Evolutionary conservation across 2,113 vertebrate species (phyloP).

Genomic region (Sarotherodon lohbergeri): DNA sequence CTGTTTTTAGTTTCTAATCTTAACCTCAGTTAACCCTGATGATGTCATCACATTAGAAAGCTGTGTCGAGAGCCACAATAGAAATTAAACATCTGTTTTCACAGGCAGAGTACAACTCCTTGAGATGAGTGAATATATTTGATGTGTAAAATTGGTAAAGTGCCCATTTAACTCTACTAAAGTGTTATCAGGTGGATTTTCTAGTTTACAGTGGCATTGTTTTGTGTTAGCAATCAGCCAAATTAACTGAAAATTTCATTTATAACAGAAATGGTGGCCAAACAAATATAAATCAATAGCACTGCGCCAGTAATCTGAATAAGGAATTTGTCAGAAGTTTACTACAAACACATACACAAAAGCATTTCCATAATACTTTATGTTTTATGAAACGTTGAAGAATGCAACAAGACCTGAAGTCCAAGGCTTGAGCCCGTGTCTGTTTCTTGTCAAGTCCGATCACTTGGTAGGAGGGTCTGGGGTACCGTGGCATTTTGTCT

Average conservation of each 20-base stretch:
- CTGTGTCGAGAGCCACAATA: background rate
- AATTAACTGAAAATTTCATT: background rate
- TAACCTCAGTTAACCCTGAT: background rate
- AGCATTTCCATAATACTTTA: conserved; percentile 25
- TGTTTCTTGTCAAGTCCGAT: conserved; percentile 69
- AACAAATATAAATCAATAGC: background rate
- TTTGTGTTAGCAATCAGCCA: background rate
- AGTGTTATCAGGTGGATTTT: conserved; percentile 14
- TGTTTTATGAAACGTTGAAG: conserved; percentile 25
- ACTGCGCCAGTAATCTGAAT: background rate
- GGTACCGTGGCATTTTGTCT: conserved; percentile 61
- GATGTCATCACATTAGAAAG: background rate
- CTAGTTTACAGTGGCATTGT: background rate
- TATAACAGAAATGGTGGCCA: background rate
- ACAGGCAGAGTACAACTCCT: background rate
- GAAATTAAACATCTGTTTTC: conserved; percentile 14
- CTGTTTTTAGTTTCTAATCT: background rate
- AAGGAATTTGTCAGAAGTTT: background rate
- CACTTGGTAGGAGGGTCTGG: conserved; percentile 52
- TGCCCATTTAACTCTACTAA: background rate
- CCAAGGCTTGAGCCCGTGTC: conserved; percentile 59
- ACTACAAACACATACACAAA: background rate
- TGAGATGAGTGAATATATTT: background rate
- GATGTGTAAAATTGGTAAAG: background rate
- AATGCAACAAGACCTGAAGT: conserved; percentile 51